Conservation (phyloP, 2,797 vertebrate species). For the Benthosema pterotum region DNA sequence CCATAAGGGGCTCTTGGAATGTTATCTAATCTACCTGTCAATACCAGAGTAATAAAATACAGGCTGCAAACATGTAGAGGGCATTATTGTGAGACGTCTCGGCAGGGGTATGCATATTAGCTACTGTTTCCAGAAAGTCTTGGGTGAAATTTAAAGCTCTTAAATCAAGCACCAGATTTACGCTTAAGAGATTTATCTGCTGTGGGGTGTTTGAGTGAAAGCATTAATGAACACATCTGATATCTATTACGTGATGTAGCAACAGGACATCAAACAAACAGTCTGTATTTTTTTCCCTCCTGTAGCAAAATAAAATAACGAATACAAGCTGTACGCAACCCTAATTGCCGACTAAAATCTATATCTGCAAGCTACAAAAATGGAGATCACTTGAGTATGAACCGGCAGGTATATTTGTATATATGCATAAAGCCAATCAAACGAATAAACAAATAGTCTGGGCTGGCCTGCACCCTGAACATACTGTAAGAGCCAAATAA, state of each 20-base stretch:
- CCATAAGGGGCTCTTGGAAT: background rate
- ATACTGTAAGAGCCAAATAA: slow-evolving; percentile 56
- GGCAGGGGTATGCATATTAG: background rate
- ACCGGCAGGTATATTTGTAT: slow-evolving; percentile 1
- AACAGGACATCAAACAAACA: slow-evolving; percentile 38
- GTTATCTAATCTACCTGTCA: background rate
- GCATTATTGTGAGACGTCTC: background rate
- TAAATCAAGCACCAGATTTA: background rate
- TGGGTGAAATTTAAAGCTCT: slow-evolving; percentile 5
- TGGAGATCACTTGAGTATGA: slow-evolving; percentile 29
- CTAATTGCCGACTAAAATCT: slow-evolving; percentile 47
- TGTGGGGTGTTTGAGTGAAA: background rate
- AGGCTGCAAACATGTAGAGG: background rate
- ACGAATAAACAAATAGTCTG: slow-evolving; percentile 45
- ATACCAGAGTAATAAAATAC: background rate
- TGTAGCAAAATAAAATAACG: slow-evolving; percentile 53
- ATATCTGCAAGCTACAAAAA: slow-evolving; percentile 10
- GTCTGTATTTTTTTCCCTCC: slow-evolving; percentile 38
- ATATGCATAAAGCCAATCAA: slow-evolving; percentile 28
- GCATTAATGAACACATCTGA: slow-evolving; percentile 47
- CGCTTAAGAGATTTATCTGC: slow-evolving; percentile 5
- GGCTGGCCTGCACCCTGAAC: slow-evolving; percentile 58
- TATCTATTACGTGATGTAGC: slow-evolving; percentile 45
- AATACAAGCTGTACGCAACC: slow-evolving; percentile 36
- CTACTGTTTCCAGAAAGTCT: background rate